Evolutionary conservation across 2,797 vertebrate species (phyloP).

Genomic region (Chanos chanos): DNA sequence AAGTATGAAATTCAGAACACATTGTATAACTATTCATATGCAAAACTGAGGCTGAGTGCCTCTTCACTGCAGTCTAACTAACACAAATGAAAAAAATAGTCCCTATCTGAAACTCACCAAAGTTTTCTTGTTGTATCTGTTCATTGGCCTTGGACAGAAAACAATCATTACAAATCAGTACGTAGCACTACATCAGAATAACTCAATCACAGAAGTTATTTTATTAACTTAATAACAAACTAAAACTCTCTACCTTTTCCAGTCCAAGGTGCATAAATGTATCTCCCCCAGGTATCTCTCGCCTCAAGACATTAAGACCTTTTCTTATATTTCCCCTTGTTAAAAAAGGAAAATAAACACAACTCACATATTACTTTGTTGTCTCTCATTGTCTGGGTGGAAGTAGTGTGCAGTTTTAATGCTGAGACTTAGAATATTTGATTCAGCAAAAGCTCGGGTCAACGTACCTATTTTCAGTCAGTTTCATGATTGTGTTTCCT

Average conservation of each 20-base stretch:
- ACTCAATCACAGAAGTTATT: neutral
- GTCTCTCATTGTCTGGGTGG: too few species aligned
- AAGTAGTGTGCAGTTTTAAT: neutral
- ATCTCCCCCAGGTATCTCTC: slow-evolving; percentile 78
- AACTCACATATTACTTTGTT: neutral
- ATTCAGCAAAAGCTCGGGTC: neutral
- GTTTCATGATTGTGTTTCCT: slow-evolving; percentile 73
- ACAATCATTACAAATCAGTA: slow-evolving; percentile 20
- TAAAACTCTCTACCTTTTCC: slow-evolving; percentile 69
- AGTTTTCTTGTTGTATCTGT: slow-evolving; percentile 77
- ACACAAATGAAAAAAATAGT: neutral
- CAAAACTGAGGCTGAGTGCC: too few species aligned
- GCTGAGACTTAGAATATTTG: neutral
- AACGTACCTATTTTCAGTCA: slow-evolving; percentile 82
- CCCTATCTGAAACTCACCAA: slow-evolving; percentile 61
- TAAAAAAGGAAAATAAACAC: neutral
- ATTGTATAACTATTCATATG: too few species aligned
- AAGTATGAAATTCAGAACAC: too few species aligned
- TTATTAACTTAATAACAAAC: too few species aligned
- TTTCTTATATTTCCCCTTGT: slow-evolving; percentile 76
- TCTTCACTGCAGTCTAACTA: too few species aligned
- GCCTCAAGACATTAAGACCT: slow-evolving; percentile 71
- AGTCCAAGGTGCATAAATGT: slow-evolving; percentile 86
- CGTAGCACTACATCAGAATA: neutral
- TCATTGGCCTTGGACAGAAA: slow-evolving; percentile 78